Evolutionary conservation across 2,113 vertebrate species (phyloP), one percentile per base, ranked within the genome.

Genomic region (Octodon degus): DNA sequence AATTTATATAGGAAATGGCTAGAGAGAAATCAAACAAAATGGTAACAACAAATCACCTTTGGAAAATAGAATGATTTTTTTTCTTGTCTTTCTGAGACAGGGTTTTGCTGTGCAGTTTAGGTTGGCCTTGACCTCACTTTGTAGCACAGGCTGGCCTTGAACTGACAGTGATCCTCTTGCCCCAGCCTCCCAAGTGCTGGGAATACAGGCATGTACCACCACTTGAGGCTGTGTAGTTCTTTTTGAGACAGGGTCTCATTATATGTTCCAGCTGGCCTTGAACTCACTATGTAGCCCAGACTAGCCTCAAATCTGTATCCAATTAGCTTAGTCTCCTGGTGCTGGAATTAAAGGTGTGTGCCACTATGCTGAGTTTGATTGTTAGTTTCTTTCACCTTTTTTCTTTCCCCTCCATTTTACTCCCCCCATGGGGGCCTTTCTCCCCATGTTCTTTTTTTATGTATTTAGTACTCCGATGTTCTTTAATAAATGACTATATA

Each of bases 21-120:
- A 40, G 24, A 65, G 55, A 85, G 70, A 88, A 74, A 94, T 47
- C 55, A 90, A 79, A 2, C 53, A 88, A 80, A 89, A 87, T 72
- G 40, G 6, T 85, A 91, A 81, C 12, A 77, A 53, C 67, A 34
- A 93, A 83, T 68, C 85, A 43, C 82, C 27, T 68, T 43, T 85
- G 19, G 19, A 40, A 83, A 34, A 60, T 47, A 65, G 55, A 55
- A 70, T 47, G 72, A 89, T 67, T 65, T 65, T 55, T 16, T n/a
- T 72, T 9, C n/a, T 27, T 50, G 6, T 68, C 13, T 17, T 68
- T 40, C 24, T 11, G 37, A 40, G n/a, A 40, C 37, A 24, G 70
- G 70, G 37, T 77, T 8, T 62, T 9, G 8, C 60, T 70, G 6
- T 70, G 68, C 34, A 70, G 13, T 70, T 20, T 34, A 72, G 17